Conservation (phyloP, 2,888 invertebrate species). For the Cyrtodaria siliqua region DNA sequence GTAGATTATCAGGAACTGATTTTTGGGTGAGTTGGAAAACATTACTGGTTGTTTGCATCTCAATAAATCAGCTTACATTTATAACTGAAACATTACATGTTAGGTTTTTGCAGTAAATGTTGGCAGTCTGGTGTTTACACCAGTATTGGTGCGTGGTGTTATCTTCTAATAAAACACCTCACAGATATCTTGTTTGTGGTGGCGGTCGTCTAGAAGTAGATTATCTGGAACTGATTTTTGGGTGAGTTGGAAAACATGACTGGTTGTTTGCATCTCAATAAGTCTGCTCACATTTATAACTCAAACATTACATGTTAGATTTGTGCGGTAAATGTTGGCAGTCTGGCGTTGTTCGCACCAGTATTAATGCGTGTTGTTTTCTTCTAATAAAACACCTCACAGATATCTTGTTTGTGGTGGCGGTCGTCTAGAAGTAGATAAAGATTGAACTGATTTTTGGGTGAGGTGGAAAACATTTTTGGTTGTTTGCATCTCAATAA, state of each 20-base stretch:
- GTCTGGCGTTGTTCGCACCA: no score
- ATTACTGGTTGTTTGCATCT: constrained; percentile 33
- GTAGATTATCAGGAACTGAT: constrained; percentile 33
- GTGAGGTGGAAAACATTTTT: constrained; percentile 7
- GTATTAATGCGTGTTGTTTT: no score
- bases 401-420: constrained; percentile 3
- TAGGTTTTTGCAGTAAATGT: no score
- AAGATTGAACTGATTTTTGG: constrained; percentile 6
- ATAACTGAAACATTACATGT: no score
- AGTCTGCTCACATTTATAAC: not conserved
- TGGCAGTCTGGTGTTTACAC: no score
- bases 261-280: constrained; percentile 8
- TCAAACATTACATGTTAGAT: no score
- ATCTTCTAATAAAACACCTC: constrained; percentile 60
- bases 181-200: constrained; percentile 8
- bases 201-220: constrained; percentile 14
- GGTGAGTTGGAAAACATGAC: constrained; percentile 31
- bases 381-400: constrained; percentile 26
- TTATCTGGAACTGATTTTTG: constrained; percentile 34
- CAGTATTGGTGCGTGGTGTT: no score
- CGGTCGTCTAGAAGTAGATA: constrained; percentile 15
- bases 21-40: constrained; percentile 55
- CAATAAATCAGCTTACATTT: constrained; percentile 46
- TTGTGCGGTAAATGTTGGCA: no score
- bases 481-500: not conserved